Evolutionary conservation across 2,888 invertebrate genomes (phyloP).

Genomic region (Trissoscelio sp.): DNA sequence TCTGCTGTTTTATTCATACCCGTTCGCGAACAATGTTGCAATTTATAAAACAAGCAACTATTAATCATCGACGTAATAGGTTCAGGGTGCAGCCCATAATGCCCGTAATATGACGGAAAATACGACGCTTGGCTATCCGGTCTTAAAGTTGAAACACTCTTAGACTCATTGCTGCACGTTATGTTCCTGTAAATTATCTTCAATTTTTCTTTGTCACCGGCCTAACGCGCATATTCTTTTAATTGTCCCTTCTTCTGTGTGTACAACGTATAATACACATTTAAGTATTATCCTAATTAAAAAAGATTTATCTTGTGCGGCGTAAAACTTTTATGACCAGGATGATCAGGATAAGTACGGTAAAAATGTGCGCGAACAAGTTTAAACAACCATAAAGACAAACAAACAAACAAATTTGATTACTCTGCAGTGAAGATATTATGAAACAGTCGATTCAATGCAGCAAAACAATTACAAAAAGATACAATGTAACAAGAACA

Average conservation of each 20-base stretch:
- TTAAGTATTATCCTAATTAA: constrained; percentile 17
- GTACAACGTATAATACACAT: not conserved
- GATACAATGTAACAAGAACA: too few relatives aligned
- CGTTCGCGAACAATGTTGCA: constrained; percentile 47
- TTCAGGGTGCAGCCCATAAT: constrained; percentile 35
- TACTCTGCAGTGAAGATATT: too few relatives aligned
- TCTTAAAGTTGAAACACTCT: constrained; percentile 9
- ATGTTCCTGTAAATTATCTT: not conserved
- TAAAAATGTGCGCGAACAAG: too few relatives aligned
- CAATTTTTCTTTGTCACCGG: not conserved
- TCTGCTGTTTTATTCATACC: constrained; percentile 46
- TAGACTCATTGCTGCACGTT: not conserved
- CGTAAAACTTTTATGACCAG: constrained; percentile 4
- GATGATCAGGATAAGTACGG: not conserved
- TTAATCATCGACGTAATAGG: constrained; percentile 48
- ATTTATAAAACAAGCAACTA: constrained; percentile 53
- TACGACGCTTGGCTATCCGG: constrained; percentile 5
- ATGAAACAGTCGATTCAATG: too few relatives aligned
- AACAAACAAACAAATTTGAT: too few relatives aligned
- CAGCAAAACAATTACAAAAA: too few relatives aligned
- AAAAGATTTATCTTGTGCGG: not conserved
- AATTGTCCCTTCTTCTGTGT: constrained; percentile 2
- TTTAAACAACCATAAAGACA: not conserved
- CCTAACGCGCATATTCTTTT: not conserved
- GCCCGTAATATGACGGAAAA: constrained; percentile 34